Conservation (phyloP, 64 coral and sea anemone species). For the Montipora efflorescens region DNA sequence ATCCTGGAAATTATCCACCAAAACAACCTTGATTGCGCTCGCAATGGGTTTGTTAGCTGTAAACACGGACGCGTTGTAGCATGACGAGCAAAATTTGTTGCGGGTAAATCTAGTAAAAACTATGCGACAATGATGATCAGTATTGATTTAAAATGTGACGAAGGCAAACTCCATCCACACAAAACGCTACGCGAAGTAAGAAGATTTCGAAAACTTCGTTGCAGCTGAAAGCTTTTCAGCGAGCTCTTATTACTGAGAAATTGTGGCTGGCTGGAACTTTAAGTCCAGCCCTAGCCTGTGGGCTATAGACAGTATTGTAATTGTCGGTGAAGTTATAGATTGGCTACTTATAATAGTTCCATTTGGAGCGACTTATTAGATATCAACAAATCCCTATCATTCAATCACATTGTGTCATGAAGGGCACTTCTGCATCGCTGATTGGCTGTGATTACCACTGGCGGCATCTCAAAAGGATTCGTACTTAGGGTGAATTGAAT, state of each 20-base stretch:
- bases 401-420: conserved; percentile 99
- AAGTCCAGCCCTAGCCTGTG: conserved; percentile 55
- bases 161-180: conserved; percentile 16
- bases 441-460: conserved; percentile 79
- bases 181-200: conserved; percentile 55
- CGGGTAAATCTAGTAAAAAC: conserved; percentile 31
- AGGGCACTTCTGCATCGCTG: conserved; percentile 45
- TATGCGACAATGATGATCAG: conserved; percentile 46
- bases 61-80: background rate
- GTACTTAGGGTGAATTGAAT: conserved; percentile 57
- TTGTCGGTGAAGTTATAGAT: conserved; percentile 74
- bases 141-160: conserved; percentile 94
- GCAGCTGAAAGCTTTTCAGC: background rate
- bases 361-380: conserved; percentile 99
- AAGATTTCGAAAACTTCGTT: conserved; percentile 6
- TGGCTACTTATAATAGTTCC: conserved; percentile 93
- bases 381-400: conserved; percentile 99
- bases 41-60: background rate
- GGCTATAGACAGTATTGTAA: conserved; percentile 77
- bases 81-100: background rate
- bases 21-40: background rate
- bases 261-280: conserved; percentile 63
- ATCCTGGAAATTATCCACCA: conserved; percentile 1
- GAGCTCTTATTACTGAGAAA: conserved; percentile 73
- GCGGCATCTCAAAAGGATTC: conserved; percentile 97